phyloP scores from a whole-genome alignment of 1,140 invertebrate species.

The Ostrea denselamellosa region DNA sequence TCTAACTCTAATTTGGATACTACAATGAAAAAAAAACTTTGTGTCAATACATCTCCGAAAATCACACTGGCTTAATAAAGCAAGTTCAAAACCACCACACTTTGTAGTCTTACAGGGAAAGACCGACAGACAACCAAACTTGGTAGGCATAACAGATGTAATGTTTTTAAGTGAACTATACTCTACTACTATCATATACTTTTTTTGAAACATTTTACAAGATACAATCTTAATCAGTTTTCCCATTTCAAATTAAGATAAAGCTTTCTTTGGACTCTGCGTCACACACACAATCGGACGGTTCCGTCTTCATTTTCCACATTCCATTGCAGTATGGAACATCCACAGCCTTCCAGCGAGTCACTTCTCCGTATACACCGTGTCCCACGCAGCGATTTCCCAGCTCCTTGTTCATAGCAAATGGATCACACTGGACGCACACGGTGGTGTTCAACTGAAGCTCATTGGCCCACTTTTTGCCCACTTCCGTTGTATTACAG shows the following conservation, averaged over 20 bases:
- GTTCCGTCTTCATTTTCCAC: slow-evolving; percentile 71
- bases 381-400: slow-evolving; percentile 75
- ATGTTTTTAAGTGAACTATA: slow-evolving; percentile 2
- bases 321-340: slow-evolving; percentile 74
- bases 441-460: slow-evolving; percentile 67
- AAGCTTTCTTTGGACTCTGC: not conserved
- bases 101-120: not conserved
- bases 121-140: not conserved
- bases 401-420: slow-evolving; percentile 73
- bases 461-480: slow-evolving; percentile 64
- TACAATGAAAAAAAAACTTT: not conserved
- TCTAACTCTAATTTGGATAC: no score
- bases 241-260: not conserved
- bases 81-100: not conserved
- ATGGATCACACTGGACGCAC: slow-evolving; percentile 76
- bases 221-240: not conserved
- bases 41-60: not conserved
- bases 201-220: not conserved
- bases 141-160: slow-evolving; percentile 8
- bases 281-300: not conserved
- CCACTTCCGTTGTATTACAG: slow-evolving; percentile 57
- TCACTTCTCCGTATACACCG: slow-evolving; percentile 68
- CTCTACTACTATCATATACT: slow-evolving; percentile 17
- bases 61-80: not conserved
- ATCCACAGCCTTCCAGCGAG: slow-evolving; percentile 74